Conservation (phyloP, 2,113 vertebrate genomes). For the Herpailurus yagouaroundi region DNA sequence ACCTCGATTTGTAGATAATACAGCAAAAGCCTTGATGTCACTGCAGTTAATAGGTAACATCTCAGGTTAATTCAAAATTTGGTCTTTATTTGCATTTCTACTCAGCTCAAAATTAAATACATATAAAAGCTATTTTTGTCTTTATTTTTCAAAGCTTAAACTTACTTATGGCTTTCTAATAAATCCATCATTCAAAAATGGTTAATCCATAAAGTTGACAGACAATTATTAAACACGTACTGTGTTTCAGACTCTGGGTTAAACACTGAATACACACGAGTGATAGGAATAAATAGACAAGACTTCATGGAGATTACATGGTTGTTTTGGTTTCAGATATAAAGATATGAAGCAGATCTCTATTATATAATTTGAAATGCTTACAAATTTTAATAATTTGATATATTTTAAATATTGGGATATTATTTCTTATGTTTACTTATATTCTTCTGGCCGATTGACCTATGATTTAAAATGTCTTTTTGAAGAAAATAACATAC, state of each 20-base stretch:
- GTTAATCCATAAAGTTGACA: neutral
- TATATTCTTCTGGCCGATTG: neutral
- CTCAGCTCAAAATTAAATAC: neutral
- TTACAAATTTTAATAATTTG: neutral
- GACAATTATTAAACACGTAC: neutral
- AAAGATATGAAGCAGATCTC: neutral
- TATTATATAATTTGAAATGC: neutral
- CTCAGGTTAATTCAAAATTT: neutral
- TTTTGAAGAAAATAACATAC: neutral
- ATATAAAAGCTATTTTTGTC: neutral
- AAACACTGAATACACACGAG: neutral
- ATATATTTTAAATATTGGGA: neutral
- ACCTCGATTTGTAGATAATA: neutral
- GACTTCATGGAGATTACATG: neutral
- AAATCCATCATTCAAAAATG: neutral
- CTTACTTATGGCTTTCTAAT: neutral
- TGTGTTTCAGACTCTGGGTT: neutral
- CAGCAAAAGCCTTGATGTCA: neutral
- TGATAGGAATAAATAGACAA: neutral
- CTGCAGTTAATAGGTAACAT: neutral
- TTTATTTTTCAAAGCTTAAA: conserved; percentile 16
- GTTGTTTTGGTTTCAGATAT: neutral
- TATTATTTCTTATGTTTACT: neutral
- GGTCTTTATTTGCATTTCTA: neutral
- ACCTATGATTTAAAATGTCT: neutral